These are phyloP conservation scores for Pachydiplax longipennis DNA, from an alignment of 2,888 invertebrate genomes.

Conservation along the genomic window DNA sequence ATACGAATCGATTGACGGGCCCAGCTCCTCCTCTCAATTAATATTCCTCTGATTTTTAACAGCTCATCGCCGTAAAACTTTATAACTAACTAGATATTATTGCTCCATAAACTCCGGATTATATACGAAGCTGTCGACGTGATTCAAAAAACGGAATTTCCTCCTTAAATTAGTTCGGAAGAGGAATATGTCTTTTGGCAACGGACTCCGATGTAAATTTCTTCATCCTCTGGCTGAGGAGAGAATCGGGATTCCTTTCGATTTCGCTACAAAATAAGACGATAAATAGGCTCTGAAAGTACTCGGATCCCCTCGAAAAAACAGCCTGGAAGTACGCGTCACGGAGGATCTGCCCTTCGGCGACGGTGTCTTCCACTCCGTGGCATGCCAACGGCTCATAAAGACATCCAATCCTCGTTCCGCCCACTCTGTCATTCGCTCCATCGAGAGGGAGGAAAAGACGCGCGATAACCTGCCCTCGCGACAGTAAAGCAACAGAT, in stretches of 20 bases:
- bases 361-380: not conserved
- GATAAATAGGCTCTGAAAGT: not conserved
- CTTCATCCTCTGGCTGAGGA: not conserved
- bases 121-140: not conserved
- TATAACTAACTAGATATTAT: no score
- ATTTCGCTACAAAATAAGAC: slow-evolving; percentile 21
- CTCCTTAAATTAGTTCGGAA: not conserved
- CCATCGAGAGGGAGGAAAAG: not conserved
- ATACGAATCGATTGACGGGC: no score
- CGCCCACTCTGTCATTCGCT: slow-evolving; percentile 20
- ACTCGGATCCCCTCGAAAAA: not conserved
- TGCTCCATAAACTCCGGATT: no score
- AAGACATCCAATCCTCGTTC: slow-evolving; percentile 24
- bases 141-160: slow-evolving; percentile 6
- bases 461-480: not conserved
- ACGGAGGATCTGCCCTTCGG: not conserved
- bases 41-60: no score
- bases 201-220: not conserved
- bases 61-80: no score
- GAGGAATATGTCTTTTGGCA: not conserved
- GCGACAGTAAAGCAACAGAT: slow-evolving; percentile 24
- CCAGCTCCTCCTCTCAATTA: no score
- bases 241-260: slow-evolving; percentile 23
- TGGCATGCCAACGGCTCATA: slow-evolving; percentile 9
- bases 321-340: not conserved